Base-by-base conservation (phyloP, 2,113 vertebrate species). In the Aspiorhynchus laticeps region DNA sequence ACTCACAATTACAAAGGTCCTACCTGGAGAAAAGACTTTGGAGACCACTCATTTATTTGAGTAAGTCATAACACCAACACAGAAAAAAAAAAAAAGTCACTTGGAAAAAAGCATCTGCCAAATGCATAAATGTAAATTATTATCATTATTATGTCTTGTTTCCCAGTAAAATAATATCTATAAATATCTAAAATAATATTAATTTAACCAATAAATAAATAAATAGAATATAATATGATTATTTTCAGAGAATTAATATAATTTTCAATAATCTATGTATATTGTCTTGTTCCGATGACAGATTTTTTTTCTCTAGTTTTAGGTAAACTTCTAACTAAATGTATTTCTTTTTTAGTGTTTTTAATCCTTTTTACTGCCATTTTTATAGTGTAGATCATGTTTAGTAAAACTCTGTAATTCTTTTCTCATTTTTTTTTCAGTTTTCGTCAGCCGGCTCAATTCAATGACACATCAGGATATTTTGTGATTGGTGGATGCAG, bases 391-490 rank as follows among this genome's bases (percentile, higher is more conserved):
- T 31, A 48, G 21, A 48, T 28, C 14, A 77, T 28, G 11, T 46
- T 7, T 51, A 2, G 26, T 48, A 76, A 73, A 41, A 11, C 28
- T 3, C 15, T 9, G 14, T 17, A 10, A 67, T 12, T 67, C 6
- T 26, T 61, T 67, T n/a, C 12, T 4, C 15, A n/a, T n/a, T n/a
- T n/a, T 46, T 93, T 87, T 91, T 92, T 7, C 56, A 99, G 97
- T 80, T 97, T 98, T 91, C 90, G 76, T 8, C 90, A 93, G 76
- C 94, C 94, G 73, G 91, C 98, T 85, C 93, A 93, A 90, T 95
- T 94, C 14, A 95, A 98, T 65, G 98, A 98, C 93, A 97, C 96
- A 1, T 93, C 94, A 53, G 98, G 98, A 81, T 97, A 97, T 91
- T 97, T 99, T 56, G 95, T 96, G 90, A 92, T 99, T 43, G 98